Evolutionary conservation across 2,797 vertebrate genomes (phyloP).

Genomic region (Ciconia nigra): DNA sequence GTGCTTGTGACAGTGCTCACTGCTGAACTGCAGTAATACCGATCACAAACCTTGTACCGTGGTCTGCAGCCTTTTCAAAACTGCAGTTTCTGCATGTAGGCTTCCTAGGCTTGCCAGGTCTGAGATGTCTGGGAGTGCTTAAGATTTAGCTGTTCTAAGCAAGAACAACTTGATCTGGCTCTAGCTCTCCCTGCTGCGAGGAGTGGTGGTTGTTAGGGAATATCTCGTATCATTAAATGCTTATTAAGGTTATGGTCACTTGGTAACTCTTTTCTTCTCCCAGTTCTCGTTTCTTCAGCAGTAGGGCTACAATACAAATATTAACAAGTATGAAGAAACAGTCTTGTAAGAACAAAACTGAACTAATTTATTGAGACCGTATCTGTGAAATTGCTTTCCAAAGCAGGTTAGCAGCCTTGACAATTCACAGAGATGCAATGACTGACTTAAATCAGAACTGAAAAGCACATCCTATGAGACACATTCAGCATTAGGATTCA

Average conservation of each 20-base stretch:
- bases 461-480: background rate
- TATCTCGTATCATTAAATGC: background rate
- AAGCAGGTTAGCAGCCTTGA: background rate
- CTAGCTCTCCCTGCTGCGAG: background rate
- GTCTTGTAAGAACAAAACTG: background rate
- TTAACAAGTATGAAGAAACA: background rate
- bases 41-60: accelerated
- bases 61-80: background rate
- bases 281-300: background rate
- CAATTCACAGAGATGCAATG: background rate
- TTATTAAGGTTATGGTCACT: background rate
- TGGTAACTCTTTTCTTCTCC: background rate
- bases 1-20: accelerated
- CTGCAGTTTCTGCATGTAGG: background rate
- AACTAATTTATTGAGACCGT: conserved; percentile 3
- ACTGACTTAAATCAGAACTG: background rate
- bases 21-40: background rate
- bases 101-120: background rate
- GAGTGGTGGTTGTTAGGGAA: background rate
- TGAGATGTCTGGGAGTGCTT: background rate
- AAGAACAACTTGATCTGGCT: background rate
- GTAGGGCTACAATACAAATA: background rate
- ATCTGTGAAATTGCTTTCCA: conserved; percentile 10
- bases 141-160: background rate
- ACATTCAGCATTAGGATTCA: background rate